Conservation (phyloP, 2,888 invertebrate species). For the Halictus quadricinctus region DNA sequence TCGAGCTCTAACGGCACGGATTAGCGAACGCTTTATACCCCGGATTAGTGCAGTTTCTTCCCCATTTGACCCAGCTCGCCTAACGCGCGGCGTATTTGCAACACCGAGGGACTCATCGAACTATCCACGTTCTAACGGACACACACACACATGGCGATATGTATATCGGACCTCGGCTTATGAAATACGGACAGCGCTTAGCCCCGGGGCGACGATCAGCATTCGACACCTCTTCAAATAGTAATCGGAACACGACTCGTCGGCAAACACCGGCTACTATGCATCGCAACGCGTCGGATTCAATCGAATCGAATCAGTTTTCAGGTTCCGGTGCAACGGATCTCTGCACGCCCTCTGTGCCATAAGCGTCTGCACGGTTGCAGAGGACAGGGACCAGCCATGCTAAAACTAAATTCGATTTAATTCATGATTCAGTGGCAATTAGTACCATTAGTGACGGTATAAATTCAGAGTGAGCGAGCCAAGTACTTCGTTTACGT, state of each 20-base stretch:
- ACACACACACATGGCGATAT: neutral
- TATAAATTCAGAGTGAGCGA: too few species aligned
- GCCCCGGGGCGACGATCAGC: neutral
- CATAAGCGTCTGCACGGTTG: neutral
- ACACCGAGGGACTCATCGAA: neutral
- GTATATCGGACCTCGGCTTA: neutral
- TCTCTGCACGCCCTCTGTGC: neutral
- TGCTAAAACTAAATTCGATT: neutral
- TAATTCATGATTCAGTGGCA: too few species aligned
- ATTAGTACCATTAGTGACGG: too few species aligned
- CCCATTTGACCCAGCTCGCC: conserved; percentile 14
- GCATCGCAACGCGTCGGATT: neutral
- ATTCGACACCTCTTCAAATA: conserved; percentile 23
- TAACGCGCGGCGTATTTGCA: neutral
- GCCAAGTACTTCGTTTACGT: too few species aligned
- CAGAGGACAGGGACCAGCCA: neutral
- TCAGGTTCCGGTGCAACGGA: neutral
- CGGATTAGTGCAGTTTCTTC: conserved; percentile 17
- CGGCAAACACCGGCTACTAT: conserved; percentile 8
- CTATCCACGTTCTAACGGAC: neutral
- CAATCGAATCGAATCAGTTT: conserved; percentile 9
- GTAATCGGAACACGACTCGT: conserved; percentile 28
- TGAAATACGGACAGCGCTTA: neutral
- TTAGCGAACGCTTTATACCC: conserved; percentile 9
- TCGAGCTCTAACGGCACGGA: conserved; percentile 7